phyloP scores from a whole-genome alignment of 1,140 invertebrate species.

The Ganaspis sp. region DNA sequence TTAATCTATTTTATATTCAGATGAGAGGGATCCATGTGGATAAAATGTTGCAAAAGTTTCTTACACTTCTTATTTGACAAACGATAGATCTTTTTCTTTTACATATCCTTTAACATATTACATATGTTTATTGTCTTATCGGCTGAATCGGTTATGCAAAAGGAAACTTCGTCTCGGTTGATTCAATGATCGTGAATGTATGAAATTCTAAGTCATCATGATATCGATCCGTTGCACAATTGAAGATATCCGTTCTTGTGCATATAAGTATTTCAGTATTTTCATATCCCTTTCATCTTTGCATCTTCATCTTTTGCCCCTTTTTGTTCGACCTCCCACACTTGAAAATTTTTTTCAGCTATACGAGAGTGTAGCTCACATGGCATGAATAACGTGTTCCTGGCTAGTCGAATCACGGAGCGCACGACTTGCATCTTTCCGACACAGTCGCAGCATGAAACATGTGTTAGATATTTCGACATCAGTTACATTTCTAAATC shows the following conservation, averaged over 20 bases:
- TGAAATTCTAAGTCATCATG: not conserved
- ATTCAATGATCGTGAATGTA: not conserved
- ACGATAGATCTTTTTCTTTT: not conserved
- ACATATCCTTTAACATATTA: not conserved
- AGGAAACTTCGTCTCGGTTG: not conserved
- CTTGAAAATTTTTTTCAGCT: not conserved
- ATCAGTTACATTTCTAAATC: slow-evolving; percentile 7
- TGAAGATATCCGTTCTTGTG: not conserved
- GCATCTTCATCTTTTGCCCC: not conserved
- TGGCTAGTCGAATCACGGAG: slow-evolving; percentile 21
- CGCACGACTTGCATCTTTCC: slow-evolving; percentile 22
- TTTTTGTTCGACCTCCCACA: not conserved
- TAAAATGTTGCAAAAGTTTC: not conserved
- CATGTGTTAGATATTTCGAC: slow-evolving; percentile 30
- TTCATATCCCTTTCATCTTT: not conserved
- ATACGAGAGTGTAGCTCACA: slow-evolving; percentile 15
- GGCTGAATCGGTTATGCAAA: not conserved
- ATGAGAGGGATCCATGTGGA: too few relatives aligned
- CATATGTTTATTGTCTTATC: not conserved
- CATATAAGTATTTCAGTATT: not conserved
- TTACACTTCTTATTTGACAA: not conserved
- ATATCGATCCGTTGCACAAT: slow-evolving; percentile 4
- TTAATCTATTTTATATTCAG: too few relatives aligned
- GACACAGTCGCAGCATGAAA: slow-evolving; percentile 22
- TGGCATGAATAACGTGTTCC: slow-evolving; percentile 23